Conservation (phyloP, 53 echinoderm and acorn worm genomes). For the Crossaster papposus region DNA sequence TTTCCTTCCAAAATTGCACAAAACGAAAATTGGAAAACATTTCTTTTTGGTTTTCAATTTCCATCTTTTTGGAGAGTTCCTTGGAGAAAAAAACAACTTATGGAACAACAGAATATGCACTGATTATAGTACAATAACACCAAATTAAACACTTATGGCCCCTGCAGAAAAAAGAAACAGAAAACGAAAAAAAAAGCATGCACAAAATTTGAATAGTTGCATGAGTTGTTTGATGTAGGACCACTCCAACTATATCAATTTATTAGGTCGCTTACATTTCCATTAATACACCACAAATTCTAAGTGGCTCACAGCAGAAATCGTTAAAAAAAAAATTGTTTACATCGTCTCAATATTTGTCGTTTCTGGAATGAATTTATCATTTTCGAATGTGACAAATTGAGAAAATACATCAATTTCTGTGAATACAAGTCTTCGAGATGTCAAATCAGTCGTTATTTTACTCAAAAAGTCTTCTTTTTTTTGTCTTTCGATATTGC, state of each 20-base stretch:
- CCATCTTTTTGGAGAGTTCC: slow-evolving; percentile 44
- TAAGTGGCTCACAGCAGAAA: not conserved
- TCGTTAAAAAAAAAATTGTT: too few species aligned
- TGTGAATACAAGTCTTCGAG: not conserved
- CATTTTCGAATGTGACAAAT: too few species aligned
- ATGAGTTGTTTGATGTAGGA: not conserved
- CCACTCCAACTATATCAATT: not conserved
- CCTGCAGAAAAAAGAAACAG: slow-evolving; percentile 35
- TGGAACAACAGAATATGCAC: slow-evolving; percentile 69
- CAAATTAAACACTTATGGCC: slow-evolving; percentile 44
- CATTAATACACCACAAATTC: not conserved
- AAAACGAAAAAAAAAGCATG: not conserved
- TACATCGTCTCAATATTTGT: too few species aligned
- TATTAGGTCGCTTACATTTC: not conserved
- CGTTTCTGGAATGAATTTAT: too few species aligned
- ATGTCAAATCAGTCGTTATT: not conserved
- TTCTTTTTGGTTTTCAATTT: not conserved
- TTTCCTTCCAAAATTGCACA: not conserved
- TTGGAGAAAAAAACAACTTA: slow-evolving; percentile 33
- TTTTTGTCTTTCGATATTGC: not conserved
- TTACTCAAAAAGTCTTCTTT: not conserved
- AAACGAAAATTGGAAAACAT: not conserved
- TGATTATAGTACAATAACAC: slow-evolving; percentile 48
- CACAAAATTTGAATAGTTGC: not conserved
- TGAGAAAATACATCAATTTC: not conserved